Evolutionary conservation across 2,888 invertebrate genomes (phyloP).

Genomic region (Nematopogon swammerdamellus): DNA sequence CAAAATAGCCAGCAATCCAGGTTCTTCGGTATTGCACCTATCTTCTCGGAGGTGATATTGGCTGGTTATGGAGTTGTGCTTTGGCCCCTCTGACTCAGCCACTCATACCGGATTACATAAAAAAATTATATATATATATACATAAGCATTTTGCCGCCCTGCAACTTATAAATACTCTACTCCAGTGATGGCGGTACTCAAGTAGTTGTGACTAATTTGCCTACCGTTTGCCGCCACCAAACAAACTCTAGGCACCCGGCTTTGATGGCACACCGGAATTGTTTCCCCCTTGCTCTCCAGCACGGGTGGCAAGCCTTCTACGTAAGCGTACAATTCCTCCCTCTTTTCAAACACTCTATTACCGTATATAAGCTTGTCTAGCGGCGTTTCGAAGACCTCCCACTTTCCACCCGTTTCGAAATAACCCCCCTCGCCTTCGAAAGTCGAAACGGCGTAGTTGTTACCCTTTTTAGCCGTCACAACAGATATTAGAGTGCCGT

Average conservation of each 20-base stretch:
- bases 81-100: no score
- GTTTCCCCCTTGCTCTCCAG: slow-evolving; percentile 6
- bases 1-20: no score
- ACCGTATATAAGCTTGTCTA: slow-evolving; percentile 24
- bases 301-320: slow-evolving; percentile 18
- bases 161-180: slow-evolving; percentile 30
- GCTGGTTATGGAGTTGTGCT: no score
- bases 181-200: slow-evolving; percentile 21
- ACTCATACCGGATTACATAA: no score
- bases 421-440: slow-evolving; percentile 46
- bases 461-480: slow-evolving; percentile 34
- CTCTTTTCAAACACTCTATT: slow-evolving; percentile 25
- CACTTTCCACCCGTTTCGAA: slow-evolving; percentile 33
- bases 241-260: slow-evolving; percentile 19
- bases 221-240: slow-evolving; percentile 24
- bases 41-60: no score
- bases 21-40: no score
- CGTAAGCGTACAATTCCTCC: slow-evolving; percentile 20
- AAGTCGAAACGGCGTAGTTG: slow-evolving; percentile 39
- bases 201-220: slow-evolving; percentile 28
- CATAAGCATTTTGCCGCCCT: no score
- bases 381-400: slow-evolving; percentile 18
- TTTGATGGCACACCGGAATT: slow-evolving; percentile 20
- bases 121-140: no score
- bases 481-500: slow-evolving; percentile 31